Conservation (phyloP, 2,888 invertebrate genomes). For the Cordilura impudica region DNA sequence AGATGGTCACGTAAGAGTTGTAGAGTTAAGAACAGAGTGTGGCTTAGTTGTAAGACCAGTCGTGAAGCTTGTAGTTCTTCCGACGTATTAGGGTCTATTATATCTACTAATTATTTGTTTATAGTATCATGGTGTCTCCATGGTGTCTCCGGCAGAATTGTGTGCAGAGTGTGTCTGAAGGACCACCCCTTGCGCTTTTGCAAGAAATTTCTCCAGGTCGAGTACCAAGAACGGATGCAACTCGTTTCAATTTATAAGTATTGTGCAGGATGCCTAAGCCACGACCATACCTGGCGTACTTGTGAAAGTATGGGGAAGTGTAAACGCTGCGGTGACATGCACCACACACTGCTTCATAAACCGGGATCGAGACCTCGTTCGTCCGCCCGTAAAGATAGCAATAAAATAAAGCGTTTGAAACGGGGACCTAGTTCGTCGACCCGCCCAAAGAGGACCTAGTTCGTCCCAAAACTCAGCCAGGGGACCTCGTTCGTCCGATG, state of each 20-base stretch:
- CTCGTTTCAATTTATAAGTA: not conserved
- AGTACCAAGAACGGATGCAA: not conserved
- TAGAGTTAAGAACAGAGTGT: too few species aligned
- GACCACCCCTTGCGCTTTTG: not conserved
- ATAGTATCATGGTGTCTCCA: not conserved
- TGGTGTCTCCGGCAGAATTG: not conserved
- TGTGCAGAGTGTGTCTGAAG: constrained; percentile 11
- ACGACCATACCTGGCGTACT: constrained; percentile 18
- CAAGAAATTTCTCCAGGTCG: not conserved
- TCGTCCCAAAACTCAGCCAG: not conserved
- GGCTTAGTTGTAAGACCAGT: too few species aligned
- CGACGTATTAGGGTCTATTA: not conserved
- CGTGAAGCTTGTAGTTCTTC: constrained; percentile 18
- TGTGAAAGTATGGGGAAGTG: not conserved
- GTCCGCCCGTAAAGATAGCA: too few species aligned
- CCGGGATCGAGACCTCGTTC: not conserved
- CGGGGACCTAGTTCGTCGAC: too few species aligned
- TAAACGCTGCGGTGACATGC: constrained; percentile 4
- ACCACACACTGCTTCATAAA: not conserved
- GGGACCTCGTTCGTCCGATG: not conserved
- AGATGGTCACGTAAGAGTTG: constrained; percentile 27
- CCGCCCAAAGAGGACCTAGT: not conserved
- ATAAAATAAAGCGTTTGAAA: too few species aligned
- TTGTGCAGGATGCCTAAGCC: constrained; percentile 2
- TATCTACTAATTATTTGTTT: not conserved